These are phyloP conservation scores for Aradophagus sp. DNA, from an alignment of 1,140 invertebrate species.

Conservation along the genomic window DNA sequence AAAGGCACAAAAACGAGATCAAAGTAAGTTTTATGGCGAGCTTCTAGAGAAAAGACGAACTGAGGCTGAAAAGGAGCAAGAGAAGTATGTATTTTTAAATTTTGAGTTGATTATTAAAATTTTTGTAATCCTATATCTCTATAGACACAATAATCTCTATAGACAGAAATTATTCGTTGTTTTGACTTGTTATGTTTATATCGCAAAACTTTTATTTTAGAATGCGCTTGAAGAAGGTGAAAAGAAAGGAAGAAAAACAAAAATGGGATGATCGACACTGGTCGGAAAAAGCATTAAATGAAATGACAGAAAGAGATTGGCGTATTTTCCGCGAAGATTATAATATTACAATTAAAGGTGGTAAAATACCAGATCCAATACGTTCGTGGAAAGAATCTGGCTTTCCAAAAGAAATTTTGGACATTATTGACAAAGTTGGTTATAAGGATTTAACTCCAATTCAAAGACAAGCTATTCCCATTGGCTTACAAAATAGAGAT, in stretches of 20 bases:
- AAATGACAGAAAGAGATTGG: conserved; percentile 99
- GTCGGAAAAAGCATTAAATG: conserved; percentile 93
- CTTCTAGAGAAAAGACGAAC: conserved; percentile 95
- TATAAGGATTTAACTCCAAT: conserved; percentile 99
- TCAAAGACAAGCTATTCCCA: conserved; percentile 99
- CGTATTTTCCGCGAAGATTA: conserved; percentile 99
- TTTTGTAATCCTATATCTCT: conserved; percentile 1
- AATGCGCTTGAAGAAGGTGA: conserved; percentile 93
- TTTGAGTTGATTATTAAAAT: too few relatives aligned
- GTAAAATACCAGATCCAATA: conserved; percentile 97
- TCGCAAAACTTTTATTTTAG: conserved; percentile 65
- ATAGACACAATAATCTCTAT: too few relatives aligned
- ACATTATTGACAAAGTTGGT: conserved; percentile 96
- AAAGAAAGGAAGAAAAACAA: conserved; percentile 97
- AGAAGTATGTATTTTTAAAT: conserved; percentile 83
- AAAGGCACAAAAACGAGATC: conserved; percentile 96
- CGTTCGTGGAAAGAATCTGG: conserved; percentile 95
- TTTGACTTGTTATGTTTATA: too few relatives aligned
- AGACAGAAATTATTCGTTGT: too few relatives aligned
- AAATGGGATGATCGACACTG: conserved; percentile 99
- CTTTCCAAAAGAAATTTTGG: conserved; percentile 93
- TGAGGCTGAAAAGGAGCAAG: conserved; percentile 98
- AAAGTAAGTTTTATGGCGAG: conserved; percentile 98
- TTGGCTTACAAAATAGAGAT: conserved; percentile 98
- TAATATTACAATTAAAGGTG: conserved; percentile 99